Percentiles rank a stretch among this genome's conserved stretches.
Conservation (phyloP, 2,888 invertebrate species). For the Willowsia nigromaculata region DNA sequence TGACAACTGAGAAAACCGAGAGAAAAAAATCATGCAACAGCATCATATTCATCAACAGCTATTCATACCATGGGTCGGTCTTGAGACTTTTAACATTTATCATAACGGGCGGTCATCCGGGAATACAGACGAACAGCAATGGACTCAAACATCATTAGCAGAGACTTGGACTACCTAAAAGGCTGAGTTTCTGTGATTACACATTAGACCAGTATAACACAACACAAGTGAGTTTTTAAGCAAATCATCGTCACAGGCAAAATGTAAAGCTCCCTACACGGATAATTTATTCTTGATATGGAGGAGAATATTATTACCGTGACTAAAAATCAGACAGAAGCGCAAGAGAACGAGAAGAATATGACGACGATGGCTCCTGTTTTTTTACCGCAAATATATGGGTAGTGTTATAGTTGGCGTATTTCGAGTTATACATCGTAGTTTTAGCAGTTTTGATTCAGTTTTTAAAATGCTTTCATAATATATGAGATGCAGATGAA, state of each 20-base stretch:
- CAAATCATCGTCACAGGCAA: not conserved
- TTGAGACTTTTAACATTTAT: too few species aligned
- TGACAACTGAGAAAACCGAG: too few species aligned
- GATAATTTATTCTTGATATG: conserved; percentile 66
- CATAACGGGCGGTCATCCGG: too few species aligned
- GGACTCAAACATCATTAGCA: too few species aligned
- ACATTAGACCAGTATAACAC: conserved; percentile 32
- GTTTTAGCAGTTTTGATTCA: not conserved
- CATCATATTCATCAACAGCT: too few species aligned
- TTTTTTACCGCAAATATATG: conserved; percentile 34
- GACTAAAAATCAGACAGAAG: conserved; percentile 53
- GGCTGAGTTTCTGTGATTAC: not conserved
- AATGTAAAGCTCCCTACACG: conserved; percentile 62
- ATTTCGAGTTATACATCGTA: not conserved
- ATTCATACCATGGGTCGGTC: too few species aligned
- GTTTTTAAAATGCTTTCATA: conserved; percentile 1
- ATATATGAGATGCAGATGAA: conserved; percentile 19
- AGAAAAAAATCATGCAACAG: too few species aligned
- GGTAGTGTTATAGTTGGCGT: not conserved
- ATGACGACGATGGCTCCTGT: conserved; percentile 53
- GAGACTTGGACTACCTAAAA: too few species aligned
- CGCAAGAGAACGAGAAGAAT: not conserved
- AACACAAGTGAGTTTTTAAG: conserved; percentile 21
- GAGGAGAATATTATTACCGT: conserved; percentile 38
- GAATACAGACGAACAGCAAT: too few species aligned